Percentiles rank a stretch among this genome's conserved stretches.
Conservation (phyloP, 2,888 invertebrate genomes). For the Erebia aethiops region DNA sequence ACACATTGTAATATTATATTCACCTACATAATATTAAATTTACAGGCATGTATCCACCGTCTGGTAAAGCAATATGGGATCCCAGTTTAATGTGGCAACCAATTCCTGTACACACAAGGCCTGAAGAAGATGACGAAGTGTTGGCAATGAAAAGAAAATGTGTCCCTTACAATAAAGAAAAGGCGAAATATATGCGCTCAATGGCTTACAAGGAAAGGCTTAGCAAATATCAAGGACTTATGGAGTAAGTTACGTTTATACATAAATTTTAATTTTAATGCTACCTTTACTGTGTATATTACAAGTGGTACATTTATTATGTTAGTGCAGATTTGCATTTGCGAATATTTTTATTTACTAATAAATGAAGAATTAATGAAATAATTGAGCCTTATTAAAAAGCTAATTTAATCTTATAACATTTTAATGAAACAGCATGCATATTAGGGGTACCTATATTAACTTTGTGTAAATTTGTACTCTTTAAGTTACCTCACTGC, state of each 20-base stretch:
- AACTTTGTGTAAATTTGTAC: constrained; percentile 8
- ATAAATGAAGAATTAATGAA: no score
- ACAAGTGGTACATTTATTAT: no score
- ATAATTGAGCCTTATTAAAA: no score
- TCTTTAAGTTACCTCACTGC: constrained; percentile 82
- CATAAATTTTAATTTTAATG: not conserved
- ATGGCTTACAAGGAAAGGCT: constrained; percentile 81
- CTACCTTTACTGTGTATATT: no score
- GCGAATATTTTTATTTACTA: no score
- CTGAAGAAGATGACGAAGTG: constrained; percentile 85
- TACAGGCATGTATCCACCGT: constrained; percentile 87
- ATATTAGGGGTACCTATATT: no score
- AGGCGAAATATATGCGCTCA: constrained; percentile 74
- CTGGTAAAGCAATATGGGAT: constrained; percentile 84
- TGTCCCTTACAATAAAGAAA: constrained; percentile 84
- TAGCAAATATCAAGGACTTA: constrained; percentile 84
- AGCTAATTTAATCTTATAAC: no score
- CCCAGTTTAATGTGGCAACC: constrained; percentile 87
- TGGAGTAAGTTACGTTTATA: constrained; percentile 71
- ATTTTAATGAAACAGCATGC: no score
- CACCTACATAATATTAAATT: not conserved
- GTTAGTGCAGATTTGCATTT: no score
- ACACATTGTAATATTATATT: not conserved
- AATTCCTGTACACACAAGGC: constrained; percentile 88
- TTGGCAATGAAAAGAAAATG: constrained; percentile 85